Conservation (phyloP, 2,888 invertebrate species). For the Synanthedon andrenaeformis region DNA sequence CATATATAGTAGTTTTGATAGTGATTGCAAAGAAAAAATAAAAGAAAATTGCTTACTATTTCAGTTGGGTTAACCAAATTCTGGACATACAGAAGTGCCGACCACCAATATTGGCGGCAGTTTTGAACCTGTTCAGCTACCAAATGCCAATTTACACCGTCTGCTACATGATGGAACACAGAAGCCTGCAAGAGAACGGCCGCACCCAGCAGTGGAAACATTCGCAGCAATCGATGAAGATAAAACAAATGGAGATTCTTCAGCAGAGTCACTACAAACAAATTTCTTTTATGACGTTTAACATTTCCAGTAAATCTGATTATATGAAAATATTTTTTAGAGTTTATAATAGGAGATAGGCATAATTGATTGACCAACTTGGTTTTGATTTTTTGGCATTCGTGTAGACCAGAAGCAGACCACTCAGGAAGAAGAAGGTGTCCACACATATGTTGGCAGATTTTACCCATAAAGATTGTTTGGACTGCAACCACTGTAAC, state of each 20-base stretch:
- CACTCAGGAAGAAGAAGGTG: constrained; percentile 11
- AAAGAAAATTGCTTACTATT: constrained; percentile 19
- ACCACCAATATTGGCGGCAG: constrained; percentile 46
- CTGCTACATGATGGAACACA: constrained; percentile 21
- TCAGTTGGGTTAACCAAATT: constrained; percentile 26
- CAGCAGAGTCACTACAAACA: constrained; percentile 18
- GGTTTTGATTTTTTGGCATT: constrained; percentile 6
- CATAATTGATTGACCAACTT: constrained; percentile 1
- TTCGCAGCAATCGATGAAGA: constrained; percentile 30
- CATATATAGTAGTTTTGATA: no score
- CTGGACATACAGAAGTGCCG: constrained; percentile 38
- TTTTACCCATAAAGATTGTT: constrained; percentile 4
- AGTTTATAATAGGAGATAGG: not conserved
- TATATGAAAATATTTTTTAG: no score
- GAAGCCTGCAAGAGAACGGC: constrained; percentile 29
- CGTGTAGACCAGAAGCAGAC: constrained; percentile 9
- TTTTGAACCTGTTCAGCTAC: constrained; percentile 13
- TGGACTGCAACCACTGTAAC: constrained; percentile 5
- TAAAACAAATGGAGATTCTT: constrained; percentile 37
- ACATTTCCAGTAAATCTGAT: no score
- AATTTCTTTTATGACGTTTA: not conserved
- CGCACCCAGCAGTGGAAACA: constrained; percentile 35
- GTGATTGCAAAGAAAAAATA: no score
- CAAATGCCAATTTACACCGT: constrained; percentile 28
- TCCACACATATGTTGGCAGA: constrained; percentile 10